phyloP scores from a whole-genome alignment of 2,113 vertebrate genomes.

The Thomomys bottae region DNA sequence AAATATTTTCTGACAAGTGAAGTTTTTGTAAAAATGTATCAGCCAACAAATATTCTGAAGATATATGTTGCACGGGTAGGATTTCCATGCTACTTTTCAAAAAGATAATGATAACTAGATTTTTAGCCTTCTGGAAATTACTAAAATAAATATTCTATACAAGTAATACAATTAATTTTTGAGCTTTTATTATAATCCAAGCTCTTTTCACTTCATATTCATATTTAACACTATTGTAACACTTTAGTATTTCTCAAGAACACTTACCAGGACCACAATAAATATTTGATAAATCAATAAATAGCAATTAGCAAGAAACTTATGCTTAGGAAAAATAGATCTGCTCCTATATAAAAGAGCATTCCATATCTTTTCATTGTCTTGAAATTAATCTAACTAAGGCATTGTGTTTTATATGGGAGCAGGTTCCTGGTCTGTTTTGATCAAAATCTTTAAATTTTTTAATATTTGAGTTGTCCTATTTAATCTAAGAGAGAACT shows the following conservation, averaged over 20 bases:
- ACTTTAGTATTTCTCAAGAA: background rate
- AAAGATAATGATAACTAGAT: background rate
- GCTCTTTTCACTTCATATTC: background rate
- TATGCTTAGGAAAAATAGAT: background rate
- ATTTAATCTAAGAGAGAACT: conserved; percentile 10
- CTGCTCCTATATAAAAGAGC: background rate
- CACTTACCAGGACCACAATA: background rate
- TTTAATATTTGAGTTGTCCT: conserved; percentile 32
- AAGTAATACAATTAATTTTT: background rate
- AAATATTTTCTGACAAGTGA: conserved; percentile 56
- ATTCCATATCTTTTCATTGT: background rate
- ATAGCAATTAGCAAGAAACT: background rate
- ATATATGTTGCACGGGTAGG: background rate
- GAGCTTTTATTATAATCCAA: background rate
- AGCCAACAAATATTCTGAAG: conserved; percentile 20
- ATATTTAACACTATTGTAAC: background rate
- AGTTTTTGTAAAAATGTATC: conserved; percentile 26
- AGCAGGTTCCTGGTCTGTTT: background rate
- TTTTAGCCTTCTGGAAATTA: conserved; percentile 26
- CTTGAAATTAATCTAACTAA: conserved; percentile 24
- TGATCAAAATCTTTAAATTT: conserved; percentile 25
- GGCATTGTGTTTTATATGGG: background rate
- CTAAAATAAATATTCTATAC: background rate
- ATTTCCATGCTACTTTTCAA: background rate
- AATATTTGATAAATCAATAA: conserved; percentile 34